phyloP scores from a whole-genome alignment of 2,113 vertebrate genomes.

The Sarotherodon lohbergeri region DNA sequence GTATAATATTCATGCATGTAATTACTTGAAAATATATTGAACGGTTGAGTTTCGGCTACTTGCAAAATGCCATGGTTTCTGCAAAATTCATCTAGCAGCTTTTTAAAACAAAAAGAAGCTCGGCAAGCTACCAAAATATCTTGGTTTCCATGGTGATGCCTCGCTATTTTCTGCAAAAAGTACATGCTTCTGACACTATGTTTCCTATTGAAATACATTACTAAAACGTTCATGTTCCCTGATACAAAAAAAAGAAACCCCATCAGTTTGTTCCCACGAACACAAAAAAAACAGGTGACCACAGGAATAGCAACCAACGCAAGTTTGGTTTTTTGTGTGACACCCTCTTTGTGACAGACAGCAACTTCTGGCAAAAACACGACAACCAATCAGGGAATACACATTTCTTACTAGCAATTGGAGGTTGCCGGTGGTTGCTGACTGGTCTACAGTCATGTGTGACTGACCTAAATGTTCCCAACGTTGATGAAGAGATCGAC shows the following conservation, averaged over 20 bases:
- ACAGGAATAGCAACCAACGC: background rate
- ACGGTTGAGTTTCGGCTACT: no score
- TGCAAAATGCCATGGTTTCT: background rate
- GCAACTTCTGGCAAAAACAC: background rate
- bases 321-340: background rate
- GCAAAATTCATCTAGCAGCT: no score
- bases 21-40: background rate
- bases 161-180: background rate
- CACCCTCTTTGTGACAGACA: background rate
- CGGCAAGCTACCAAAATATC: background rate
- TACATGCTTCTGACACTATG: background rate
- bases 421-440: background rate
- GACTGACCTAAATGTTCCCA: background rate
- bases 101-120: background rate
- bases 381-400: fast-evolving
- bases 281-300: background rate
- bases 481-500: background rate
- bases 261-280: background rate
- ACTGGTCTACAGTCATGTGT: background rate
- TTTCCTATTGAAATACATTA: background rate
- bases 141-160: background rate
- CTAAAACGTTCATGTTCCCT: fast-evolving
- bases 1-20: background rate
- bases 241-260: background rate
- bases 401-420: background rate